A percentile compares a stretch with the other conserved stretches of the same genome.
Conservation (phyloP, 2,888 invertebrate species). For the Hetaerina titia region DNA sequence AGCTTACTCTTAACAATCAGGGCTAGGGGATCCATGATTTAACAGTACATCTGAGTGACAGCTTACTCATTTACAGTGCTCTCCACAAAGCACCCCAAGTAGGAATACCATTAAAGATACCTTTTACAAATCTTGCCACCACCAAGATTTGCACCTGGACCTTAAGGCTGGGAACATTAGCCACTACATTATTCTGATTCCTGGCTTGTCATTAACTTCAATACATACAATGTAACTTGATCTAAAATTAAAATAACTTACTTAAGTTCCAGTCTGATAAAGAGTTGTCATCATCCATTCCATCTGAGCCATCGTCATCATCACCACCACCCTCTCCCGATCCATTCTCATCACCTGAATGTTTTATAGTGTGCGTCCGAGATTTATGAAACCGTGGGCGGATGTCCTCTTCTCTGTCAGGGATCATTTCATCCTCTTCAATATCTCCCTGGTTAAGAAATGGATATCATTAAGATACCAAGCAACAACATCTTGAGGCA, state of each 20-base stretch:
- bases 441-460: constrained; percentile 87
- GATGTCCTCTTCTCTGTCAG: constrained; percentile 98
- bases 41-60: too few species aligned
- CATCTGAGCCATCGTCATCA: constrained; percentile 89
- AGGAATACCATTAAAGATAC: too few species aligned
- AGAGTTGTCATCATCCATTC: constrained; percentile 91
- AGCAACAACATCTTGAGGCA: neutral
- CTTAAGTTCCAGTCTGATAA: constrained; percentile 97
- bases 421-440: constrained; percentile 98
- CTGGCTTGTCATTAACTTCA: too few species aligned
- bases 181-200: too few species aligned
- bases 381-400: constrained; percentile 97
- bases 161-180: too few species aligned
- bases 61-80: too few species aligned
- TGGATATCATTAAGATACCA: constrained; percentile 57
- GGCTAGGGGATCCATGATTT: too few species aligned
- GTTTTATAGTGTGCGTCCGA: constrained; percentile 90
- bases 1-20: too few species aligned
- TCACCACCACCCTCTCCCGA: constrained; percentile 82
- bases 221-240: too few species aligned
- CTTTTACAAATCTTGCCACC: too few species aligned
- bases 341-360: constrained; percentile 77
- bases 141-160: too few species aligned
- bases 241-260: constrained; percentile 74
- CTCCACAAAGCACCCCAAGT: too few species aligned